Percentiles rank a stretch among this genome's conserved stretches.
Conservation (phyloP, 2,113 vertebrate species). For the Neotoma lepida region DNA sequence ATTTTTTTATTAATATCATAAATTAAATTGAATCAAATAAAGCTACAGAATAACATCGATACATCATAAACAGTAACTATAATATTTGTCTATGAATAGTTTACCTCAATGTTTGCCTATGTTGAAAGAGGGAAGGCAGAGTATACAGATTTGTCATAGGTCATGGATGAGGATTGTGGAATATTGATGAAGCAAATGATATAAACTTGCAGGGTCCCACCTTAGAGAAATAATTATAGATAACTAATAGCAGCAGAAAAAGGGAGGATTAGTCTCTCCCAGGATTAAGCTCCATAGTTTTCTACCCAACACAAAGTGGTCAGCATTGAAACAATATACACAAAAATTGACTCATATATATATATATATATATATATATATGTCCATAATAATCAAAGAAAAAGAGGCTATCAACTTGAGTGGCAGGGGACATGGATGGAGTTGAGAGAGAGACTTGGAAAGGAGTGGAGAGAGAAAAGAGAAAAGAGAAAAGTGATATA, state of each 20-base stretch:
- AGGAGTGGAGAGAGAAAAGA: background rate
- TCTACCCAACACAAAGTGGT: background rate
- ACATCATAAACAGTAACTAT: background rate
- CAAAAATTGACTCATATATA: background rate
- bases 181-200: background rate
- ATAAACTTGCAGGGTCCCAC: background rate
- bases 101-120: background rate
- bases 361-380: background rate
- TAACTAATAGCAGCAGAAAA: background rate
- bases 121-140: background rate
- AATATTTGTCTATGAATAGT: background rate
- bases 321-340: background rate
- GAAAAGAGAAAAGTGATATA: too few species aligned
- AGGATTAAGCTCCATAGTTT: background rate
- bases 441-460: background rate
- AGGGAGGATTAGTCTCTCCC: background rate
- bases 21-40: background rate
- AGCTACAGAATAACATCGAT: background rate
- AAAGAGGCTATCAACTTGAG: background rate
- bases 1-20: background rate
- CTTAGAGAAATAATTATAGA: background rate
- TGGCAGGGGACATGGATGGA: accelerated
- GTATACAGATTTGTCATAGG: background rate
- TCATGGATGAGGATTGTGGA: background rate
- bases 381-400: background rate